These are phyloP conservation scores for Mythimna ferrago DNA, from an alignment of 2,888 invertebrate genomes.

Conservation along the genomic window DNA sequence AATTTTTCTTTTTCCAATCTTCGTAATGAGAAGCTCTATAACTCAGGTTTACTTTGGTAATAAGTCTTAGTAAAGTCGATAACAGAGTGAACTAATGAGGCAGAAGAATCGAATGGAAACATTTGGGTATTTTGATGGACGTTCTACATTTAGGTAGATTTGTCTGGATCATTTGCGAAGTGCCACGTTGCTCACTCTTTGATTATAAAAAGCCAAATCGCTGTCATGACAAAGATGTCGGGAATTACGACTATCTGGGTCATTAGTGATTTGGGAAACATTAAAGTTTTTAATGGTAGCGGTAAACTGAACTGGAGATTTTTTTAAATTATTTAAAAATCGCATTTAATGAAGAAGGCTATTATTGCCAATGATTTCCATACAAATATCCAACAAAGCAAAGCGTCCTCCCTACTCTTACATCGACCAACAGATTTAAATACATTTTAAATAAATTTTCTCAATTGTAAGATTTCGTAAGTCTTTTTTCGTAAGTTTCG, in stretches of 20 bases:
- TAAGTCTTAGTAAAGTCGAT: slow-evolving; percentile 53
- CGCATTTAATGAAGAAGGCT: not conserved
- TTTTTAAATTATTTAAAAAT: not conserved
- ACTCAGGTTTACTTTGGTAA: slow-evolving; percentile 49
- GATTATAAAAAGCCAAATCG: slow-evolving; percentile 43
- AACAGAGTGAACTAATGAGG: slow-evolving; percentile 50
- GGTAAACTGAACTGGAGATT: not conserved
- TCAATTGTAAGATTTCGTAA: too few species aligned
- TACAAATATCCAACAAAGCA: not conserved
- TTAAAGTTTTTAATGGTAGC: not conserved
- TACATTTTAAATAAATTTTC: too few species aligned
- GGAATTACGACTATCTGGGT: slow-evolving; percentile 24
- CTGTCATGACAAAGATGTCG: slow-evolving; percentile 12
- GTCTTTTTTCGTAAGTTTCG: too few species aligned
- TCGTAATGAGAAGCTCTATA: slow-evolving; percentile 45
- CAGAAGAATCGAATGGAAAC: slow-evolving; percentile 52
- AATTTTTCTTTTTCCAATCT: slow-evolving; percentile 40
- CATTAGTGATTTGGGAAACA: slow-evolving; percentile 37
- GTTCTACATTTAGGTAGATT: slow-evolving; percentile 50
- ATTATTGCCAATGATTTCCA: too few species aligned
- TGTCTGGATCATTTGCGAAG: slow-evolving; percentile 43
- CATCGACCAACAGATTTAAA: too few species aligned
- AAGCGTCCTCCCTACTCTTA: too few species aligned
- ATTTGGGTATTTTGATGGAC: slow-evolving; percentile 57
- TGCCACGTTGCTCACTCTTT: slow-evolving; percentile 30